Evolutionary conservation across 2,888 invertebrate species (phyloP), one percentile per base, ranked within the genome.

Genomic region (Actias luna): DNA sequence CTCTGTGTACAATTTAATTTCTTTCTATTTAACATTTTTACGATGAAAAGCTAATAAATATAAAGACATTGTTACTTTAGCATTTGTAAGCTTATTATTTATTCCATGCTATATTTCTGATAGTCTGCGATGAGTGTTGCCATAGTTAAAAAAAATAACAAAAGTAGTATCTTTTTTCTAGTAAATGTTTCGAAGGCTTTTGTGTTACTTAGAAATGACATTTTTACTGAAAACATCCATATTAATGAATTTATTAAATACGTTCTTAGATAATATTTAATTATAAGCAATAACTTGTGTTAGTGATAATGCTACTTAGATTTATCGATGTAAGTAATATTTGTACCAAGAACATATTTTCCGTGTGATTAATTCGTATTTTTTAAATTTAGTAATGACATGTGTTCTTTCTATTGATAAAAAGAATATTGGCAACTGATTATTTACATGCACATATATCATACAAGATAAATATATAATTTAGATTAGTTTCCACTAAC

Each of bases 221-320:
- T 64, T 64, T 64, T 57, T 64, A 69, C 64, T 60, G 29, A 55
- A 69, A 59, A 74, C 76, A 88, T 88, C 87, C 86, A 83, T 83
- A 80, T 82, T 81, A 85, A 88, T 84, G 89, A 88, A 88, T 89
- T 91, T 89, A 89, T 82, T 84, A 87, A 79, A 72, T 74, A 64
- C 59, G 70, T 79, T 82, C 70, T 79, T 83, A 83, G 80, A 73
- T 75, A 78, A 55, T 79, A 81, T 70, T 74, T 78, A 78, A 73
- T 75, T 58, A 76, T 87, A 87, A 88, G 88, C 88, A 88, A 89
- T 89, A 90, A 80, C 67, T 72, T 71, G 88, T 85, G 84, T 92
- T 89, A 91, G 91, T 86, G 85, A 87, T 85, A 84, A 78, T 65
- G 76, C 80, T 84, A 68, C 62, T 62, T 70, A 70, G 67, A 58